Conservation (phyloP, 2,888 invertebrate genomes). For the Lasioglossum zephyrum region DNA sequence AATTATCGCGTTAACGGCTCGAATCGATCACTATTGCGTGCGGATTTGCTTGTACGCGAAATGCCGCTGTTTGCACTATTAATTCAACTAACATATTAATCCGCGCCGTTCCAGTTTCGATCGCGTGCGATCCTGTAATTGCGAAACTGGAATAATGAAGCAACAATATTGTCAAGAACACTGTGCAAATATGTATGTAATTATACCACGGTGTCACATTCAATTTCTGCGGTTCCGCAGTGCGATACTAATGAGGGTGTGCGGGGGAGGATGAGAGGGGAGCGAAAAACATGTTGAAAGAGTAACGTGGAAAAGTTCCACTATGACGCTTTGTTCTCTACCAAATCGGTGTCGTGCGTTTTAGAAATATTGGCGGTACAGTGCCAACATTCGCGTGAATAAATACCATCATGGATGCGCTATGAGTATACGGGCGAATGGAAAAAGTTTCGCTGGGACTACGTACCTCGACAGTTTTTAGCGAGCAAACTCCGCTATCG, state of each 20-base stretch:
- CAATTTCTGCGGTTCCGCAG: not conserved
- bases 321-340: not conserved
- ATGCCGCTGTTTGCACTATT: not conserved
- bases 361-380: not conserved
- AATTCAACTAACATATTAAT: conserved; percentile 7
- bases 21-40: not conserved
- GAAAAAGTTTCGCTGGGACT: not conserved
- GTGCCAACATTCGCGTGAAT: not conserved
- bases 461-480: not conserved
- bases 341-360: not conserved
- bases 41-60: no score
- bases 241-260: not conserved
- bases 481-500: not conserved
- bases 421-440: not conserved
- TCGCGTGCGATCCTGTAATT: not conserved
- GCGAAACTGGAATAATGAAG: not conserved
- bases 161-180: not conserved
- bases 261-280: not conserved
- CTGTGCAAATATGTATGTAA: not conserved
- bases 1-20: conserved; percentile 10
- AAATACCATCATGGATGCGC: not conserved
- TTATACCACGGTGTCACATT: not conserved
- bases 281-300: no score
- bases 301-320: not conserved
- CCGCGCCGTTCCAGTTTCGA: not conserved